These are phyloP conservation scores for Isurus oxyrinchus DNA, from an alignment of 2,113 vertebrate species.

Conservation along the genomic window DNA sequence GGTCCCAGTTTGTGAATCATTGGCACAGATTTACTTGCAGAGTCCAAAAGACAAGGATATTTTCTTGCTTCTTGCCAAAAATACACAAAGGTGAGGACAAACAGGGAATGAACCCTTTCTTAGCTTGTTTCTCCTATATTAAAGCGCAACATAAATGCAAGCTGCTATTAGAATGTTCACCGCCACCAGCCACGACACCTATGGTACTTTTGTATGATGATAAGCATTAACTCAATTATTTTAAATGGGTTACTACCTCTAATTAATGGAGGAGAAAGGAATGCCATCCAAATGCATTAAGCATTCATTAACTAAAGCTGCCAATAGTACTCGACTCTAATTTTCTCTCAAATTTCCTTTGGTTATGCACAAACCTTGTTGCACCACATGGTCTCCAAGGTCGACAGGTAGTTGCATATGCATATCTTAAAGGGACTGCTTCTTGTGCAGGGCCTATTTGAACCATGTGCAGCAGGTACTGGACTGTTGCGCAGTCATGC, in stretches of 20 bases:
- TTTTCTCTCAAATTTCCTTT: no score
- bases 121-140: not conserved
- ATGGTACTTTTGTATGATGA: not conserved
- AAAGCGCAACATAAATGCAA: not conserved
- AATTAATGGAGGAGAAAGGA: not conserved
- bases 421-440: no score
- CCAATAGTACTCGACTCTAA: not conserved
- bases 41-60: not conserved
- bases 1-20: no score
- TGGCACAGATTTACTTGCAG: not conserved
- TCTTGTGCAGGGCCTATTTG: no score
- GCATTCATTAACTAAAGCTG: not conserved
- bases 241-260: not conserved
- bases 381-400: no score
- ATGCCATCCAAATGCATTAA: not conserved
- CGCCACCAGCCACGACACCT: not conserved
- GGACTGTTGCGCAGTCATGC: no score
- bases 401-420: no score
- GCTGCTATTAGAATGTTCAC: not conserved
- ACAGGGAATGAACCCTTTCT: not conserved
- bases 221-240: not conserved
- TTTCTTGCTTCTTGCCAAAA: not conserved
- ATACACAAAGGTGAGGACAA: not conserved
- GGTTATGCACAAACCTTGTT: no score
- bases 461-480: no score